Percentiles rank a stretch among this genome's conserved stretches.
These are phyloP conservation scores for Carlito syrichta DNA, from an alignment of 2,113 vertebrate genomes.

Conservation along the genomic window DNA sequence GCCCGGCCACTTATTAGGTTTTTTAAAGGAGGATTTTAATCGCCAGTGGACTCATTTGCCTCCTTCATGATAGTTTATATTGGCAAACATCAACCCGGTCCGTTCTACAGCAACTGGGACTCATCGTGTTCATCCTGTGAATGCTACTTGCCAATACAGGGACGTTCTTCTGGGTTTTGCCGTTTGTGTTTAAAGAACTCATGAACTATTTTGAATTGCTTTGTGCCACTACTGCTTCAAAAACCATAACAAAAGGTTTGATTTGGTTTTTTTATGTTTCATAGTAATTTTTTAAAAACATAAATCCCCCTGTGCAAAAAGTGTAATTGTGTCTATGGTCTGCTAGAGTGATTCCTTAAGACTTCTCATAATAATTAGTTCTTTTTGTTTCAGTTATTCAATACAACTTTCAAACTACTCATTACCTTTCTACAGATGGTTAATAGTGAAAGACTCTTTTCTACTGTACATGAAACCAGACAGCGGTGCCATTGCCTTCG, in stretches of 20 bases:
- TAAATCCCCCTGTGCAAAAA: neutral
- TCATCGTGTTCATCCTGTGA: fast-evolving
- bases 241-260: neutral
- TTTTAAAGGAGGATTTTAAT: neutral
- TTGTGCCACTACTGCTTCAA: neutral
- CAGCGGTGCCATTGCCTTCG: slow-evolving; percentile 91
- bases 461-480: slow-evolving; percentile 96
- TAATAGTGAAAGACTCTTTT: slow-evolving; percentile 97
- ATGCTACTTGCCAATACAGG: neutral
- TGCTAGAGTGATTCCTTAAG: neutral
- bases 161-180: neutral
- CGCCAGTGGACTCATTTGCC: neutral
- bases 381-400: neutral
- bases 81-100: neutral
- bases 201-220: neutral
- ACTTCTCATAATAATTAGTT: neutral
- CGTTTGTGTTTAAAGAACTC: neutral
- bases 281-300: neutral
- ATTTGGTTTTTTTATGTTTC: neutral
- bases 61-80: neutral
- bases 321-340: neutral
- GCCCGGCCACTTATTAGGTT: no score
- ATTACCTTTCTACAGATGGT: slow-evolving; percentile 85
- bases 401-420: neutral
- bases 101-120: neutral